Base-by-base conservation (phyloP, 1,140 invertebrate genomes). In the Aricia agestis region DNA sequence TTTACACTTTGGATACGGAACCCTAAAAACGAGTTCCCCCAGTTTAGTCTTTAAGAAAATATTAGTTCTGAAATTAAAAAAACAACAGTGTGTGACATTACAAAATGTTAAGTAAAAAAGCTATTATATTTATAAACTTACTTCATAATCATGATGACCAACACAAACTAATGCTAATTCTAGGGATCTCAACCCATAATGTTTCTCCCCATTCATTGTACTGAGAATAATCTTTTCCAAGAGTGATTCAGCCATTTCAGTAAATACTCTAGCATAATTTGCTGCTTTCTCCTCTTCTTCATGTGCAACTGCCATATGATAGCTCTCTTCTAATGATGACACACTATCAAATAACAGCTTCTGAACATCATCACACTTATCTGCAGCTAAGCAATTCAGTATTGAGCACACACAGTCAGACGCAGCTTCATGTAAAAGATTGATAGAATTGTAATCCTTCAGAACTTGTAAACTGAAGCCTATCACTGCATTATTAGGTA, bases 71-170 rank as follows among this genome's bases (percentile, higher is more conserved):
- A 0, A 25, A 2, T 3, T 25, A 25, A 25, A 25, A 25, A 25
- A 25, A 25, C 25, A 25, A 1, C 25, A 25, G 25, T 2, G 25
- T 25, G 25, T 25, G 3, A 25, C 25, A 25, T 25, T 25, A 25
- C n/a, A 25, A 25, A 25, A 25, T 25, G 25, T 25, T 25, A 25
- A 25, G 3, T 25, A 25, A 25, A 25, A 25, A 25, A 25, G 3
- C 0, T 6, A 13, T 15, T n/a, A 13, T 13, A 3, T 13, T 52
- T 52, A 1, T 52, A 52, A 52, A 9, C 13, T 52, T 52, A 41
- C 96, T 95, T 99, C 98, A 93, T 98, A 99, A 90, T 99, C 98
- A 90, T 99, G 98, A 93, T 99, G 98, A 0, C 97, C 97, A 57
- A 98, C 97, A 92, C 98, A 99, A 9, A 96, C 95, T 11, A 99